Base-by-base conservation (phyloP, 2,888 invertebrate species). In the Anoplius nigerrimus region DNA sequence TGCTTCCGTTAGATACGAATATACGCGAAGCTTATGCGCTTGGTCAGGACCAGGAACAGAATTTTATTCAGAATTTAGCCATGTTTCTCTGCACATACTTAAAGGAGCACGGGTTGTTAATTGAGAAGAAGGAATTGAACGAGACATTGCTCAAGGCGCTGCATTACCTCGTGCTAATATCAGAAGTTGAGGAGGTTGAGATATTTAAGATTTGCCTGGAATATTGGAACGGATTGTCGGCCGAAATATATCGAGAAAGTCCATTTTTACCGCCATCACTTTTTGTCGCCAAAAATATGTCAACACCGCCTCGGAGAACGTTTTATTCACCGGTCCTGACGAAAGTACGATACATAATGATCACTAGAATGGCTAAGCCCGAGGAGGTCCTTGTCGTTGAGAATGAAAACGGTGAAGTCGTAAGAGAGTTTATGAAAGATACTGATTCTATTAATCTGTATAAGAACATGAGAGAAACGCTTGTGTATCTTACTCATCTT, bases 171-270 rank as follows among this genome's bases (percentile, higher is more conserved):
- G 95, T 97, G 8, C 91, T 97, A 84, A 97, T 97, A 88, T 99
- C 98, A 15, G 97, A 98, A 90, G 99, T 99, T 2, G 99, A 99
- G 80, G 99, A 99, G 88, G 97, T 98, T 0, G 99, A 99, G 91
- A 98, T 99, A 73, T 99, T 99, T 89, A 99, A 99, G 91, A 99
- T 99, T 78, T 99, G 99, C 86, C 90, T 99, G 75, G 99, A 99
- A 89, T 99, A 98, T 90, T 99, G 99, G 99, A 98, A 98, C 90
- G 93, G 94, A 71, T 91, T 99, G 73, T 94, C 97, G 27, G 93
- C 96, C 69, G 97, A 98, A 88, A 91, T 99, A 80, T 99, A 99
- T 88, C 94, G 95, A 86, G 95, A 97, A 85, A 94, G 93, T 82
- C 95, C 96, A 22, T 94, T 93, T 88, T 90, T 91, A 27, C 87